phyloP scores from a whole-genome alignment of 1,140 invertebrate species.

The Lepidurus couesii region DNA sequence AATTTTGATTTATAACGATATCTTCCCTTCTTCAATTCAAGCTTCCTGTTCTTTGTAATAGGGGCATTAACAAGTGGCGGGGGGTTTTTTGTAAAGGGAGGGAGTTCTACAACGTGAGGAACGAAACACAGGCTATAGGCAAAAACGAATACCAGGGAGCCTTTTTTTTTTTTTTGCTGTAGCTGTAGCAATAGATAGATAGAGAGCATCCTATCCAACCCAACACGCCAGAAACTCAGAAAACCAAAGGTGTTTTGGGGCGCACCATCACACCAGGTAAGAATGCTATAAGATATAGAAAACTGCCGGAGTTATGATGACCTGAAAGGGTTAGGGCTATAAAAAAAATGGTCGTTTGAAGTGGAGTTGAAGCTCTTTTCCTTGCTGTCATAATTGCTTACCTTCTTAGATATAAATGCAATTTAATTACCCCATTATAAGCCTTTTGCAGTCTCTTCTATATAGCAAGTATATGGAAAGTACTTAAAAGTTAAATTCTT shows the following conservation, averaged over 20 bases:
- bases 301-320: not conserved
- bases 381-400: slow-evolving; percentile 4
- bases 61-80: slow-evolving; percentile 20
- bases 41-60: slow-evolving; percentile 22
- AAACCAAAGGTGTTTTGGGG: not conserved
- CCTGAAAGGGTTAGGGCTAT: slow-evolving; percentile 14
- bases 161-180: not conserved
- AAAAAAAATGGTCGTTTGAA: not conserved
- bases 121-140: not conserved
- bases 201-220: not conserved
- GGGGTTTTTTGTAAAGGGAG: not conserved
- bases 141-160: not conserved
- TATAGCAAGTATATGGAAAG: not conserved
- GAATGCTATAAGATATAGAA: not conserved
- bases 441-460: not conserved
- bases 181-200: not conserved
- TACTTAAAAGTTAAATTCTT: too few species aligned
- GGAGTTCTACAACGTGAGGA: not conserved
- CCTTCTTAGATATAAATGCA: not conserved
- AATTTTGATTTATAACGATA: slow-evolving; percentile 22
- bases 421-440: not conserved
- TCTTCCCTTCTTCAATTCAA: slow-evolving; percentile 22
- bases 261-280: not conserved
- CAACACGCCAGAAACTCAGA: not conserved
- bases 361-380: not conserved